These are phyloP conservation scores for Tachyglossus aculeatus DNA, from an alignment of 2,797 vertebrate genomes.

Conservation along the genomic window DNA sequence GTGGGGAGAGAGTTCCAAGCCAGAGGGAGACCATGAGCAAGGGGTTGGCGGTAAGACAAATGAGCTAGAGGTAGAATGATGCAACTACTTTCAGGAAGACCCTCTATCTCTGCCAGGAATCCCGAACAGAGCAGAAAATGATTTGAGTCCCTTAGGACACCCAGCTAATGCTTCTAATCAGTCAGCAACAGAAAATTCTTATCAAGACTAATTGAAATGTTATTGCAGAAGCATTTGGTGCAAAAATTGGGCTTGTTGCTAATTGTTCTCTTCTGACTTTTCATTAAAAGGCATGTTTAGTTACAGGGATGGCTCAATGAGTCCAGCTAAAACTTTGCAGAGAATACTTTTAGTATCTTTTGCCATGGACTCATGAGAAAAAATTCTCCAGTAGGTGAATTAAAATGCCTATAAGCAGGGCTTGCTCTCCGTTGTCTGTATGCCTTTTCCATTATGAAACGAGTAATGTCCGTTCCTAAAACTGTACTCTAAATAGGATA, in stretches of 20 bases:
- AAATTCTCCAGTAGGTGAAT: not conserved
- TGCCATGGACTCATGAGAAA: not conserved
- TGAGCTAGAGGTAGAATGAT: too few species aligned
- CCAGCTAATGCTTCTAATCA: not conserved
- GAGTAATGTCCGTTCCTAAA: not conserved
- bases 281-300: not conserved
- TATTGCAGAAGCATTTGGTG: slow-evolving; percentile 22
- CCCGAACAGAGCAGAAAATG: slow-evolving; percentile 31
- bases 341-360: not conserved
- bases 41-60: too few species aligned
- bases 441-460: rapidly evolving
- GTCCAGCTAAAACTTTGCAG: not conserved
- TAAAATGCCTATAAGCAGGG: not conserved
- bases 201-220: slow-evolving; percentile 6
- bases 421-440: not conserved
- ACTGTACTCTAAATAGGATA: not conserved
- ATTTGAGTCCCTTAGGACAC: not conserved
- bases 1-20: too few species aligned
- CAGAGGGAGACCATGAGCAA: too few species aligned
- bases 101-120: not conserved
- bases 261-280: not conserved
- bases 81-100: not conserved
- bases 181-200: slow-evolving; percentile 12
- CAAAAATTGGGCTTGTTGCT: not conserved
- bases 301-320: too few species aligned